phyloP scores from a whole-genome alignment of 1,140 invertebrate genomes.

The Leptopilina clavipes region DNA sequence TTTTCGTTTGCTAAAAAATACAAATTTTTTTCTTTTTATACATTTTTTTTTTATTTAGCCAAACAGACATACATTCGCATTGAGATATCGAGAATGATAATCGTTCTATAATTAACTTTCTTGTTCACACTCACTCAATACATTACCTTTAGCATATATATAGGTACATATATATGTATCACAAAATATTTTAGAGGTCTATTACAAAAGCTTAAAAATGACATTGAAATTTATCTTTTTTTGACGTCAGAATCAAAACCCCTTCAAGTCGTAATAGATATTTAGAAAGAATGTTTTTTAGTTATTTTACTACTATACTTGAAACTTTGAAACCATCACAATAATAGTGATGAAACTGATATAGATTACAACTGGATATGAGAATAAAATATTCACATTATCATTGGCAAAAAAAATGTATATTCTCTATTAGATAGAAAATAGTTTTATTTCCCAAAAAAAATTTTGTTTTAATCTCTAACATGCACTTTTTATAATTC shows the following conservation, averaged over 20 bases:
- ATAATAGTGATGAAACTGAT: neutral
- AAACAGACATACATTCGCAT: constrained; percentile 9
- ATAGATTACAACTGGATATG: too few species aligned
- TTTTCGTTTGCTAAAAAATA: neutral
- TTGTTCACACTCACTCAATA: neutral
- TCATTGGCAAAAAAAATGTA: too few species aligned
- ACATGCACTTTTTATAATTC: too few species aligned
- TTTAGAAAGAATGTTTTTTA: neutral
- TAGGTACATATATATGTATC: neutral
- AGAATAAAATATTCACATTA: too few species aligned
- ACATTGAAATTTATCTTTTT: constrained; percentile 26
- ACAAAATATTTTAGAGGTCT: neutral
- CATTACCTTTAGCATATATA: neutral
- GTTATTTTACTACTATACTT: neutral
- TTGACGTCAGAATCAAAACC: neutral
- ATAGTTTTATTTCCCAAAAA: too few species aligned
- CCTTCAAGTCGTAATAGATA: neutral
- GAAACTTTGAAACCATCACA: neutral
- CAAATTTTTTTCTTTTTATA: neutral
- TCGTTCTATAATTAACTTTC: constrained; percentile 28
- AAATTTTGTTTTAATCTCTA: too few species aligned
- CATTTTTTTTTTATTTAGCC: neutral
- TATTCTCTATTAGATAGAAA: too few species aligned
- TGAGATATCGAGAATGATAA: constrained; percentile 27
- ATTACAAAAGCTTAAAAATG: constrained; percentile 3